A percentile compares a stretch with the other conserved stretches of the same genome.
phyloP scores from a whole-genome alignment of 92 coral and sea anemone genomes.

The Epizoanthus rinbou region DNA sequence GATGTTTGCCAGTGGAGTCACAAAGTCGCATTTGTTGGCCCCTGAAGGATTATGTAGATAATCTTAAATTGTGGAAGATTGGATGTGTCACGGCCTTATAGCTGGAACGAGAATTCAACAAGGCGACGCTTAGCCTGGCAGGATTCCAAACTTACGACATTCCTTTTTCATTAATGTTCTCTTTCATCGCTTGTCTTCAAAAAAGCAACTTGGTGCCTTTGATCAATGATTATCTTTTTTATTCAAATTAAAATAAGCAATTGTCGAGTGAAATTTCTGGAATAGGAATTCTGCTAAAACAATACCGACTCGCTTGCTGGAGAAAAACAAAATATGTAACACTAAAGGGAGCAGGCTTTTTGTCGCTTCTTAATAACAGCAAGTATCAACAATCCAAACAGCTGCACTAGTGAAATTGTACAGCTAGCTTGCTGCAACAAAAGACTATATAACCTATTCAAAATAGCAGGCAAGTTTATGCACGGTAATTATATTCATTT shows the following conservation, averaged over 20 bases:
- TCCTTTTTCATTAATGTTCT: slow-evolving; percentile 16
- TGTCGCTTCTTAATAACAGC: slow-evolving; percentile 4
- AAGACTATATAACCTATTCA: slow-evolving; percentile 9
- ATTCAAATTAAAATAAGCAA: too few species aligned
- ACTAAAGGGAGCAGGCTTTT: background rate
- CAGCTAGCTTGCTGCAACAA: slow-evolving; percentile 17
- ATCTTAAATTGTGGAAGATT: background rate
- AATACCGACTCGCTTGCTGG: too few species aligned
- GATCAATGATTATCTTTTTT: too few species aligned
- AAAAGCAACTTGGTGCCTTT: too few species aligned
- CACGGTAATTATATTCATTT: background rate
- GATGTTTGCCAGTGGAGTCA: slow-evolving; percentile 22
- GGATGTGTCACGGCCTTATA: slow-evolving; percentile 16
- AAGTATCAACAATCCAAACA: slow-evolving; percentile 11
- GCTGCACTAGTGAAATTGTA: slow-evolving; percentile 33
- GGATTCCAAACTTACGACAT: slow-evolving; percentile 15
- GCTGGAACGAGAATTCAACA: background rate
- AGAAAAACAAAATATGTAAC: background rate
- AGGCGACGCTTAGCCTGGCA: slow-evolving; percentile 1
- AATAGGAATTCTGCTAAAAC: too few species aligned
- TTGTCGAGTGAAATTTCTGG: too few species aligned
- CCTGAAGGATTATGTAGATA: background rate
- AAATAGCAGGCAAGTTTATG: slow-evolving; percentile 20
- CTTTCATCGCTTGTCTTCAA: background rate
- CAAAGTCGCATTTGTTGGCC: background rate